phyloP scores from a whole-genome alignment of 1,140 invertebrate species.

The Paramacrobiotus metropolitanus region DNA sequence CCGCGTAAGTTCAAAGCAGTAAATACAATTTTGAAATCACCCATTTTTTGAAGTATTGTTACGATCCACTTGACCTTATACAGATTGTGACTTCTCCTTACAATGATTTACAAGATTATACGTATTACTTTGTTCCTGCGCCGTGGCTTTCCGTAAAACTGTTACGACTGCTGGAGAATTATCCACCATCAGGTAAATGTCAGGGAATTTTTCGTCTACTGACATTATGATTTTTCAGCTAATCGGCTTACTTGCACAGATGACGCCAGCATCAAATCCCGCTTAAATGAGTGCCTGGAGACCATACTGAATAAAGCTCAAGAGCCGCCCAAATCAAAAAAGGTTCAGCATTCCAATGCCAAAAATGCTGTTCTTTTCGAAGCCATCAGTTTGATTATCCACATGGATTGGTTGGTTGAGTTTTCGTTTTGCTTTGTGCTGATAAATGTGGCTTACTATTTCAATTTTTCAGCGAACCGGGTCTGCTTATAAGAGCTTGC shows the following conservation, averaged over 20 bases:
- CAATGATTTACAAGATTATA: conserved; percentile 96
- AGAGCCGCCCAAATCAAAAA: conserved; percentile 98
- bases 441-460: conserved; percentile 7
- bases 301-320: conserved; percentile 99
- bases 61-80: conserved; percentile 14
- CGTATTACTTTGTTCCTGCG: conserved; percentile 98
- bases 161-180: conserved; percentile 84
- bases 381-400: conserved; percentile 97
- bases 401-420: conserved; percentile 54
- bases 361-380: conserved; percentile 99
- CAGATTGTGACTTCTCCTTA: conserved; percentile 92
- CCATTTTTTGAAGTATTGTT: too few species aligned
- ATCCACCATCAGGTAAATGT: conserved; percentile 73
- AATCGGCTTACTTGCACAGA: conserved; percentile 41
- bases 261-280: conserved; percentile 74
- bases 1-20: conserved; percentile 34
- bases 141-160: conserved; percentile 98
- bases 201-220: too few species aligned
- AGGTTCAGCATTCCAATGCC: conserved; percentile 98
- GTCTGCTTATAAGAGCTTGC: conserved; percentile 84
- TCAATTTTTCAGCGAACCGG: conserved; percentile 49
- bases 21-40: too few species aligned
- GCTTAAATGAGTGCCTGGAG: conserved; percentile 91
- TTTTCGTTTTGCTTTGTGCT: background rate
- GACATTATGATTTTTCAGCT: too few species aligned